These are phyloP conservation scores for Sardina pilchardus DNA, from an alignment of 2,113 vertebrate genomes.

Conservation along the genomic window DNA sequence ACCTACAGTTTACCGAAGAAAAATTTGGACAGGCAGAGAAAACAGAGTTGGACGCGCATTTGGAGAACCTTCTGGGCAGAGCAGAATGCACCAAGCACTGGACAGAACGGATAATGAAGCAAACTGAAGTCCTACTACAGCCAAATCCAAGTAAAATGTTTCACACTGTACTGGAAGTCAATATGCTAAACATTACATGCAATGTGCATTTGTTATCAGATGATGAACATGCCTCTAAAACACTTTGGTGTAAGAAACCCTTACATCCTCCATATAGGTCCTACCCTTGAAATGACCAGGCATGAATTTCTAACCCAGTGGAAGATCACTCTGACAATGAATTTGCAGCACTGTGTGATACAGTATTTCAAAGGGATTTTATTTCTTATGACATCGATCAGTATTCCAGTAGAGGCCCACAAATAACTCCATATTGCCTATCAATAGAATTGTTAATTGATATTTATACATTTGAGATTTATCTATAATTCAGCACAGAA, in stretches of 20 bases:
- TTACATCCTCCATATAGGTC: no score
- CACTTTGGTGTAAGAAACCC: not conserved
- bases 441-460: not conserved
- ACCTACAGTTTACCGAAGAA: constrained; percentile 92
- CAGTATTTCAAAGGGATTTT: not conserved
- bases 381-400: not conserved
- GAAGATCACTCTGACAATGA: not conserved
- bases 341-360: not conserved
- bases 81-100: constrained; percentile 95
- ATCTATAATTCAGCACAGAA: no score
- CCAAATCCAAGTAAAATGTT: constrained; percentile 92
- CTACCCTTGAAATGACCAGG: no score
- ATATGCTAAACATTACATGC: not conserved
- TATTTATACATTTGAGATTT: not conserved
- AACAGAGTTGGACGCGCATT: constrained; percentile 95
- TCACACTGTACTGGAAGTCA: not conserved
- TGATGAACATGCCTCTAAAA: not conserved
- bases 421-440: not conserved
- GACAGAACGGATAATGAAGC: constrained; percentile 96
- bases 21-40: constrained; percentile 97
- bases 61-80: constrained; percentile 93
- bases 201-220: not conserved
- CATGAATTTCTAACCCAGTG: no score
- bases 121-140: constrained; percentile 94
- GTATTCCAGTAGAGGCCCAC: not conserved